A percentile compares a stretch with the other conserved stretches of the same genome.
phyloP scores from a whole-genome alignment of 2,888 invertebrate species.

The Atethmia centrago region DNA sequence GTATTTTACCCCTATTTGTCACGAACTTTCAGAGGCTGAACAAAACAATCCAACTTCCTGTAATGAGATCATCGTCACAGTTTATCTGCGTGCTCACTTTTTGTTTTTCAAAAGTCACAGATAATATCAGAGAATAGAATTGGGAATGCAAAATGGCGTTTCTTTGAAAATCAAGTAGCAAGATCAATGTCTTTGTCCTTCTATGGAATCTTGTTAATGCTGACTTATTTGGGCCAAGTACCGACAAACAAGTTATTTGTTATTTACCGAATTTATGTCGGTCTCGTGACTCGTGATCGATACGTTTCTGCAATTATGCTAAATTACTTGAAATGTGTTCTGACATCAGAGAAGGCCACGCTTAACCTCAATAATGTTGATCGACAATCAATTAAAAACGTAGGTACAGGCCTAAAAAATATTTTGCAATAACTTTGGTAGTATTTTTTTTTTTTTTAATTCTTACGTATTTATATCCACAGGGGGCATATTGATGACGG shows the following conservation, averaged over 20 bases:
- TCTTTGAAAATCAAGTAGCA: conserved; percentile 12
- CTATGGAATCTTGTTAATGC: conserved; percentile 30
- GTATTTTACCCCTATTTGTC: neutral
- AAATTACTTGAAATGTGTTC: conserved; percentile 12
- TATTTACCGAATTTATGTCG: conserved; percentile 6
- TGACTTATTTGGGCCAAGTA: conserved; percentile 46
- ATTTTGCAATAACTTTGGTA: neutral
- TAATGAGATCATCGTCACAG: neutral
- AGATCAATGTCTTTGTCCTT: conserved; percentile 45
- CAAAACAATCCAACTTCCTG: neutral
- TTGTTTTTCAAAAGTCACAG: neutral
- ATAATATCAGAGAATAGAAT: neutral
- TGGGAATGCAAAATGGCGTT: conserved; percentile 1
- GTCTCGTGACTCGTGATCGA: conserved; percentile 18
- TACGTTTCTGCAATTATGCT: conserved; percentile 15
- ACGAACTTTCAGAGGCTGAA: neutral
- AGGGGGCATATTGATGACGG: no score
- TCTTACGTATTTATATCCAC: neutral
- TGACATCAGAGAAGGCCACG: neutral
- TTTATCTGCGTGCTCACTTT: neutral
- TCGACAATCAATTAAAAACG: conserved; percentile 8
- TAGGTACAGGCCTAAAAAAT: neutral
- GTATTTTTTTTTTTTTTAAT: no score
- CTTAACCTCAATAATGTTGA: neutral
- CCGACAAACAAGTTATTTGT: conserved; percentile 37